A percentile compares a stretch with the other conserved stretches of the same genome.
Evolutionary conservation across 53 echinoderm and acorn worm genomes (phyloP).

Genomic region (Mesocentrotus franciscanus): DNA sequence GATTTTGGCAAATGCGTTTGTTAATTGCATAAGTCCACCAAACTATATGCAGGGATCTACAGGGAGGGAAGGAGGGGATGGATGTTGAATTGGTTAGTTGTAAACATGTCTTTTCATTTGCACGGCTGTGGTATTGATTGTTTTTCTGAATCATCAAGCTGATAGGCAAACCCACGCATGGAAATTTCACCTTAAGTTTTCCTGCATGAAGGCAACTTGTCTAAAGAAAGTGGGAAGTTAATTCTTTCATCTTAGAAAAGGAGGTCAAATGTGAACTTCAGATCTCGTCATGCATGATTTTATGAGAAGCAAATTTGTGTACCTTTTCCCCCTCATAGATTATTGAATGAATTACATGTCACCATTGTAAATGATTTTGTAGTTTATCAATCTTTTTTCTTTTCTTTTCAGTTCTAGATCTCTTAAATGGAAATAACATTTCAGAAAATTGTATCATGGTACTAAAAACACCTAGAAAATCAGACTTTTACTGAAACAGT

Average conservation of each 20-base stretch:
- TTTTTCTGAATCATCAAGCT: constrained; percentile 24
- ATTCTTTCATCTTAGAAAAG: neutral
- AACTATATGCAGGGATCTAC: constrained; percentile 23
- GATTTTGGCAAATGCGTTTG: constrained; percentile 42
- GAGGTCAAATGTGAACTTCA: neutral
- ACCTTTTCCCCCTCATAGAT: no score
- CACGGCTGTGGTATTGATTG: constrained; percentile 32
- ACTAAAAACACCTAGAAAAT: no score
- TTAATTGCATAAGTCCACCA: constrained; percentile 44
- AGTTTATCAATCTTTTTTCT: no score
- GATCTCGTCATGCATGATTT: neutral
- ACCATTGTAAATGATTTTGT: no score
- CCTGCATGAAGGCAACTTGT: neutral
- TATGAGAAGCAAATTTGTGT: no score
- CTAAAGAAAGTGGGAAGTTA: neutral
- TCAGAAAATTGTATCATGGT: no score
- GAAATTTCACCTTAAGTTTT: neutral
- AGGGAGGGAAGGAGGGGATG: neutral
- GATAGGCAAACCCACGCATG: neutral
- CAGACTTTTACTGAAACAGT: no score
- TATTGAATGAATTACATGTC: no score
- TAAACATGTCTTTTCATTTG: constrained; percentile 27
- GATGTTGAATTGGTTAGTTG: neutral
- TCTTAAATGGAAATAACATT: no score
- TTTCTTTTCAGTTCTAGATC: no score